Evolutionary conservation across 2,797 vertebrate species (phyloP).

Genomic region (Sebastes baramenuke): DNA sequence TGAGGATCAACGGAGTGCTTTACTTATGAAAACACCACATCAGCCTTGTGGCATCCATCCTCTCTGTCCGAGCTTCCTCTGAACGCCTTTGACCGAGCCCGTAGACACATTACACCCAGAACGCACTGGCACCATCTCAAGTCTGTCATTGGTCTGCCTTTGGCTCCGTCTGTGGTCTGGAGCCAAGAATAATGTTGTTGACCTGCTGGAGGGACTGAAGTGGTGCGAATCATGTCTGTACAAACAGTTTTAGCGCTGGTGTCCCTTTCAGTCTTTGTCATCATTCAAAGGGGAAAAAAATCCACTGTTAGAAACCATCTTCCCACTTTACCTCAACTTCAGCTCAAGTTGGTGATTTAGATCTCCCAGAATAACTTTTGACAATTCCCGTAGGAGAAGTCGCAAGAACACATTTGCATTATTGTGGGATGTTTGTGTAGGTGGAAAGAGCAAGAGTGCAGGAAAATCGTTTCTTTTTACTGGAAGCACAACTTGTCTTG

Average conservation of each 20-base stretch:
- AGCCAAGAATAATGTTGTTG: conserved; percentile 73
- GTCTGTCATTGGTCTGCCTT: conserved; percentile 47
- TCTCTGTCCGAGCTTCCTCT: conserved; percentile 11
- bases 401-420: conserved; percentile 16
- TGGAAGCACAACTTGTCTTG: conserved; percentile 7
- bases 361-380: conserved; percentile 35
- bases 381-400: conserved; percentile 1
- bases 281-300: neutral
- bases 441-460: neutral
- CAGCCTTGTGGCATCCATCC: conserved; percentile 21
- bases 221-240: conserved; percentile 55
- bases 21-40: conserved; percentile 26
- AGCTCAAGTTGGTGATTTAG: conserved; percentile 20
- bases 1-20: neutral
- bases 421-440: conserved; percentile 21
- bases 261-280: conserved; percentile 41
- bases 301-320: neutral
- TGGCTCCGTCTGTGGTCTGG: conserved; percentile 35
- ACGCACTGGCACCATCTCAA: conserved; percentile 64
- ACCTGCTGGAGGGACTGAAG: conserved; percentile 54
- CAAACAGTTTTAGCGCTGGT: conserved; percentile 47
- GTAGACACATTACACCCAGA: conserved; percentile 62
- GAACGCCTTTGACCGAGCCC: conserved; percentile 36
- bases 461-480: neutral
- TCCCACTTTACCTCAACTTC: neutral